Evolutionary conservation across 2,113 vertebrate genomes (phyloP).

Genomic region (Tauraco erythrolophus): DNA sequence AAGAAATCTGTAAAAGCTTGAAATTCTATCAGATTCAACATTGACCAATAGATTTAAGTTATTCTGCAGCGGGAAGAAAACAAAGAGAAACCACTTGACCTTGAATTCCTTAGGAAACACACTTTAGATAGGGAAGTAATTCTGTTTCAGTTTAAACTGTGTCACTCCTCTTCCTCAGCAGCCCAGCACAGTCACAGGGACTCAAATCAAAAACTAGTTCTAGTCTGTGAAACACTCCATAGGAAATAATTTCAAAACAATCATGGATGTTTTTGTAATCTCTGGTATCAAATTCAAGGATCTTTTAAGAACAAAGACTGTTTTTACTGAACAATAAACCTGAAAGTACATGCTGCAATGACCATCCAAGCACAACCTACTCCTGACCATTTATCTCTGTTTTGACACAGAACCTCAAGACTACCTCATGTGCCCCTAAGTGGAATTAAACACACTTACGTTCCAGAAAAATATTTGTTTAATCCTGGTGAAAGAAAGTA

Average conservation of each 20-base stretch:
- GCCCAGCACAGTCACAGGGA: neutral
- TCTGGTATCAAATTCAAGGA: neutral
- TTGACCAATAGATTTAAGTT: neutral
- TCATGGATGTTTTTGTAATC: neutral
- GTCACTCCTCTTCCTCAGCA: neutral
- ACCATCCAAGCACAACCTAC: neutral
- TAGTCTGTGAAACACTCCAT: neutral
- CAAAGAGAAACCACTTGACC: neutral
- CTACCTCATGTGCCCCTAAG: neutral
- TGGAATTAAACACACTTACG: neutral
- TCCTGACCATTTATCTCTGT: neutral
- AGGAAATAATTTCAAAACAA: neutral
- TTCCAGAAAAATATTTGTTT: neutral
- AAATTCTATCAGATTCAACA: neutral
- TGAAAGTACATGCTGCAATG: neutral
- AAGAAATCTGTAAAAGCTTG: neutral
- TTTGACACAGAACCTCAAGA: neutral
- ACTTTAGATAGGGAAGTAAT: neutral
- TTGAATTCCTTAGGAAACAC: neutral
- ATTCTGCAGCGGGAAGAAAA: neutral
- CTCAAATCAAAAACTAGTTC: neutral
- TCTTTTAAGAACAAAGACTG: neutral
- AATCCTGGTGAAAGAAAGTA: neutral
- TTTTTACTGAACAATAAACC: neutral
- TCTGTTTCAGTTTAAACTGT: neutral